phyloP scores from a whole-genome alignment of 2,113 vertebrate species.

The Datnioides undecimradiatus region DNA sequence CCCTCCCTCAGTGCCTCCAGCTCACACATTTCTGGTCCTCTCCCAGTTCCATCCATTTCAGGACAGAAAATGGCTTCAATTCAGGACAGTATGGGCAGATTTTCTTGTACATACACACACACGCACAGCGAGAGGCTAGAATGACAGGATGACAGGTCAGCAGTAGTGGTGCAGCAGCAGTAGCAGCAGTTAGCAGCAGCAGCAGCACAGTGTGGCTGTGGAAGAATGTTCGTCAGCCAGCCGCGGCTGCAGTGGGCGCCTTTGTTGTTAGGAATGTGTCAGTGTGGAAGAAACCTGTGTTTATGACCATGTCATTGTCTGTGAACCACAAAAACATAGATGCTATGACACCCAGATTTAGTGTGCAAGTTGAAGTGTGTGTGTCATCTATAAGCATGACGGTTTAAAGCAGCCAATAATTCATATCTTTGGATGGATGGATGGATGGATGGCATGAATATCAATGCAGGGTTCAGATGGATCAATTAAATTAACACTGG shows the following conservation, averaged over 20 bases:
- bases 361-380: not conserved
- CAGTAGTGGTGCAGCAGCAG: constrained; percentile 39
- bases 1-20: not conserved
- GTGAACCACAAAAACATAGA: constrained; percentile 25
- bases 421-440: not conserved
- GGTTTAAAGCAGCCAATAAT: not conserved
- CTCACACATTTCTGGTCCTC: constrained; percentile 21
- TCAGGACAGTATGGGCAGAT: constrained; percentile 28
- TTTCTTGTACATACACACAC: not conserved
- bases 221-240: constrained; percentile 50
- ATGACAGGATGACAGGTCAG: constrained; percentile 77
- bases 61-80: constrained; percentile 44
- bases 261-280: constrained; percentile 81
- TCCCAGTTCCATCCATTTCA: constrained; percentile 30
- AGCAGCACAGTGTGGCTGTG: constrained; percentile 44
- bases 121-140: too few relatives aligned
- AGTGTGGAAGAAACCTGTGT: constrained; percentile 57
- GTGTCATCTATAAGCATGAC: not conserved
- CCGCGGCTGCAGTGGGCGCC: constrained; percentile 36
- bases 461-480: too few relatives aligned
- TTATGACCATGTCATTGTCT: constrained; percentile 49
- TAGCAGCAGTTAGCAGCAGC: constrained; percentile 42
- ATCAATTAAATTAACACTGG: too few relatives aligned
- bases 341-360: not conserved
- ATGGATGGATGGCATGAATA: too few relatives aligned